These are phyloP conservation scores for Dynastes maya DNA, from an alignment of 2,888 invertebrate genomes.

Conservation along the genomic window DNA sequence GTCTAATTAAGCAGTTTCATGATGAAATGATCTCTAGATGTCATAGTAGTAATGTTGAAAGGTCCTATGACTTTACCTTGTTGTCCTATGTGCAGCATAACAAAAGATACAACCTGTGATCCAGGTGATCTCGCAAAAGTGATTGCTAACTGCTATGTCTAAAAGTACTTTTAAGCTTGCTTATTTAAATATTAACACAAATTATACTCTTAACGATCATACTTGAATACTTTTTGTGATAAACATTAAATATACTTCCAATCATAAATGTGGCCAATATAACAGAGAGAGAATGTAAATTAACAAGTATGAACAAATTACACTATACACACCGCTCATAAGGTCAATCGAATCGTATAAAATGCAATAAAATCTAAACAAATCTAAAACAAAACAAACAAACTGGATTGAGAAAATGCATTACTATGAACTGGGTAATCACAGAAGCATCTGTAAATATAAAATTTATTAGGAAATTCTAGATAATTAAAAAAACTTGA, in stretches of 20 bases:
- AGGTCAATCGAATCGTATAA: too few species aligned
- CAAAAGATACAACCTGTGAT: slow-evolving; percentile 66
- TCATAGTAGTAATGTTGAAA: slow-evolving; percentile 50
- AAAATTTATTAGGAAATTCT: too few species aligned
- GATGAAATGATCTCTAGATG: slow-evolving; percentile 48
- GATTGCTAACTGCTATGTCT: slow-evolving; percentile 46
- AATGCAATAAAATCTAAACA: too few species aligned
- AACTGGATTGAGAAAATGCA: too few species aligned
- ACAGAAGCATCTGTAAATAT: too few species aligned
- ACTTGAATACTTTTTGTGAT: neutral
- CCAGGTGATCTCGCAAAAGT: slow-evolving; percentile 56
- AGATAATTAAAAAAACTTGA: too few species aligned
- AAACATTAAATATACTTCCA: neutral
- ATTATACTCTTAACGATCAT: slow-evolving; percentile 25
- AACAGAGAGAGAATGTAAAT: neutral
- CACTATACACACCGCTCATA: too few species aligned
- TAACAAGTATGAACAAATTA: too few species aligned
- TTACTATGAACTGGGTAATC: too few species aligned
- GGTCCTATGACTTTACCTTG: slow-evolving; percentile 66
- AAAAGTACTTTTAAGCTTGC: slow-evolving; percentile 42
- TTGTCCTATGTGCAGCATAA: slow-evolving; percentile 69
- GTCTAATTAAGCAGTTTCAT: neutral
- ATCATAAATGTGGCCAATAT: neutral
- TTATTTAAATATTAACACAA: slow-evolving; percentile 34
- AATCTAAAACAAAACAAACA: too few species aligned